These are phyloP conservation scores for Subacronicta megacephala DNA, from an alignment of 2,888 invertebrate species.

Conservation along the genomic window DNA sequence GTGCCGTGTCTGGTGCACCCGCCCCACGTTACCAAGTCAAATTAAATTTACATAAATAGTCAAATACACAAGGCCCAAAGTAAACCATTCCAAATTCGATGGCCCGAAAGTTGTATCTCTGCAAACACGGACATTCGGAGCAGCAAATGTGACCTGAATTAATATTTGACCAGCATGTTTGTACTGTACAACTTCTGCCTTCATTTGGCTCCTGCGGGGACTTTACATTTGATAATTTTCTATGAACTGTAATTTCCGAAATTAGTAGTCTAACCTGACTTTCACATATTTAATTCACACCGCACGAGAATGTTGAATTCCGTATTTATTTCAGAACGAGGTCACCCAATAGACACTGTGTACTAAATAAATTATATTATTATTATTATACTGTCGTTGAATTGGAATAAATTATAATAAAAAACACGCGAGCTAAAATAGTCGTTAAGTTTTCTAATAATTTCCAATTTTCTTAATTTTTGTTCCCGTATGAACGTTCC, in stretches of 20 bases:
- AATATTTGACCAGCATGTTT: constrained; percentile 83
- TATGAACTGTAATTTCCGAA: constrained; percentile 76
- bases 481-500: too few relatives aligned
- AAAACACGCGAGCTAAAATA: too few relatives aligned
- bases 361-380: too few relatives aligned
- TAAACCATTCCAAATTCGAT: constrained; percentile 84
- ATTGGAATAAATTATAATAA: too few relatives aligned
- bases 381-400: too few relatives aligned
- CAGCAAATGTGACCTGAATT: constrained; percentile 87
- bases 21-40: constrained; percentile 66
- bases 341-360: too few relatives aligned
- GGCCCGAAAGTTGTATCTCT: constrained; percentile 85
- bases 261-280: constrained; percentile 71
- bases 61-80: constrained; percentile 80
- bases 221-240: constrained; percentile 75
- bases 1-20: constrained; percentile 61
- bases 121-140: constrained; percentile 81
- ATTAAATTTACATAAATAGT: constrained; percentile 85
- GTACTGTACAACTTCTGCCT: constrained; percentile 73
- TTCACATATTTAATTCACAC: constrained; percentile 70
- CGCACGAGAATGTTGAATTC: constrained; percentile 56
- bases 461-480: too few relatives aligned
- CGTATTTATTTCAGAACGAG: constrained; percentile 62
- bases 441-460: too few relatives aligned
- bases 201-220: constrained; percentile 73